Evolutionary conservation across 2,888 invertebrate genomes (phyloP), one percentile per base, ranked within the genome.

Genomic region (Hyalella azteca): DNA sequence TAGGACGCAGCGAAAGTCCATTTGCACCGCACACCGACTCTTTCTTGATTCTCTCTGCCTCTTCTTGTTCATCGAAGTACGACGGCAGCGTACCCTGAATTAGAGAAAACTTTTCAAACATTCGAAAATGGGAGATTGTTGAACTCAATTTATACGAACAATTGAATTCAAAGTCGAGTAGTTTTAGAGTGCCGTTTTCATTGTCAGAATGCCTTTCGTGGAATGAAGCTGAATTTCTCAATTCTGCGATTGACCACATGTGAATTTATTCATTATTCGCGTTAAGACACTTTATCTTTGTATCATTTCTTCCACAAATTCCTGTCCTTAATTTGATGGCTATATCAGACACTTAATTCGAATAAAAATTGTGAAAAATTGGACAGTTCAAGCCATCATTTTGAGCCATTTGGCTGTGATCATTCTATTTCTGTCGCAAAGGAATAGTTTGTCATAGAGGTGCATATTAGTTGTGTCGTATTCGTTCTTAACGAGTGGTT

Each of bases 21-120:
- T 29, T 22, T 11, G 3, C 26, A 26, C 7, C 22, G 54, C 29
- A 54, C 54, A 26, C 26, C 5, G 54, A 54, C 26, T 54, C 54
- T 13, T 13, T 54, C 26, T 54, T 26, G 7, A 11, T 54, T 29
- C 54, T 22, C 26, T 22, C 54, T 11, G 26, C 29, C 54, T 54
- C 54, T 54, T 54, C 54, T 22, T 54, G 54, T 5, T 54, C 54
- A n/a, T n/a, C n/a, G 54, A 54, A 54, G 54, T 54, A 54, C 22
- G 54, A 54, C 54, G 9, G 54, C 54, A 22, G 54, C 7, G 26
- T 22, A 9, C 54, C 29, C 11, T 0, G 11, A 13, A 1, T 7
- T 26, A 3, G 29, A 26, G 13, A 54, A 15, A 3, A 5, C 22
- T 11, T 19, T 29, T 22, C 19, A 9, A 26, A 26, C 15, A 5